Conservation (phyloP, 2,888 invertebrate genomes). For the Sinelater perroti region DNA sequence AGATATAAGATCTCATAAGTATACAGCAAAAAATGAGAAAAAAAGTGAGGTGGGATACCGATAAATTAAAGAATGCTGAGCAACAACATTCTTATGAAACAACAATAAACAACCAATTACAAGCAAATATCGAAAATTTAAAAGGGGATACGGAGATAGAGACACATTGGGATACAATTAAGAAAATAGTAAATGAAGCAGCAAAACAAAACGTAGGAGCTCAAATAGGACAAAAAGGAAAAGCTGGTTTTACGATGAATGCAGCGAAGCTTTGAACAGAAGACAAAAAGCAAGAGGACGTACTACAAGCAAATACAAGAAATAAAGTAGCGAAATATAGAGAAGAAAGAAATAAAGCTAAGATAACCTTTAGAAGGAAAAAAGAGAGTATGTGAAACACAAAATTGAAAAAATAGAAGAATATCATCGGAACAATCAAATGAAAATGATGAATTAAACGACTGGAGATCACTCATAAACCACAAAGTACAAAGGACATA, state of each 20-base stretch:
- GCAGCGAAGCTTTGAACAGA: not conserved
- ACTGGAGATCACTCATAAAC: too few relatives aligned
- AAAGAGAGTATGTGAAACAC: not conserved
- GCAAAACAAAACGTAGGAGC: not conserved
- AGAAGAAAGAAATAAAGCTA: not conserved
- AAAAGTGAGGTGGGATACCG: not conserved
- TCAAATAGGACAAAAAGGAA: not conserved
- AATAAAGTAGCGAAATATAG: not conserved
- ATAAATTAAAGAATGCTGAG: not conserved
- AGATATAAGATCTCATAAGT: constrained; percentile 5
- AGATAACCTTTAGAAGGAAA: not conserved
- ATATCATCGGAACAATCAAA: not conserved
- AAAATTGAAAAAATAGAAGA: not conserved
- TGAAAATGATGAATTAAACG: too few relatives aligned
- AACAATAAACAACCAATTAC: not conserved
- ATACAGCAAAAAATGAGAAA: not conserved
- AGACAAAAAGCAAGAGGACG: not conserved
- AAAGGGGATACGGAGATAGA: not conserved
- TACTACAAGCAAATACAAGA: too few relatives aligned
- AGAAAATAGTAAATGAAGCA: not conserved
- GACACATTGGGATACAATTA: not conserved
- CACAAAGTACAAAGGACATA: too few relatives aligned
- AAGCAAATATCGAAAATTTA: too few relatives aligned
- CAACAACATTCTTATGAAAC: not conserved
- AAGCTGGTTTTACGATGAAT: not conserved